These are phyloP conservation scores for Spilogale gracilis DNA, from an alignment of 2,113 vertebrate species.

Conservation along the genomic window DNA sequence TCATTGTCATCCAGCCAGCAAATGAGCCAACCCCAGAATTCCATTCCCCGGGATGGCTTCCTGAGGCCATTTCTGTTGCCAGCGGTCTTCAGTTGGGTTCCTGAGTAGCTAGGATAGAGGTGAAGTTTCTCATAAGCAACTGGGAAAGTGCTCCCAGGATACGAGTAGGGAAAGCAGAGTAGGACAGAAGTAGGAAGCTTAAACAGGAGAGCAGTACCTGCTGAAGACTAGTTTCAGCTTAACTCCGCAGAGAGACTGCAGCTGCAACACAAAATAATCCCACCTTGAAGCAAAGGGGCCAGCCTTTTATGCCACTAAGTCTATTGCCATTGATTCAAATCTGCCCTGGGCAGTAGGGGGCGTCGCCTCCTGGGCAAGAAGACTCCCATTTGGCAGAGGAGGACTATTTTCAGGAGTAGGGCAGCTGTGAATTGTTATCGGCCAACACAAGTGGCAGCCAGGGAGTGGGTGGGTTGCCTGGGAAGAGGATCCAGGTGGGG, in stretches of 20 bases:
- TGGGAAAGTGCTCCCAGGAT: background rate
- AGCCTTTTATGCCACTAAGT: background rate
- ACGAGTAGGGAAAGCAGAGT: background rate
- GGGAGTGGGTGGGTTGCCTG: fast-evolving
- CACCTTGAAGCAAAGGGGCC: background rate
- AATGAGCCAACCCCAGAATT: background rate
- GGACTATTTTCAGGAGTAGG: background rate
- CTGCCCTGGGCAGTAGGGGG: background rate
- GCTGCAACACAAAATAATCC: fast-evolving
- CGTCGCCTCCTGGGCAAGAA: background rate
- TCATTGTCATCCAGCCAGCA: background rate
- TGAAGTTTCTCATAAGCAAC: background rate
- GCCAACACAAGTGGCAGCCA: background rate
- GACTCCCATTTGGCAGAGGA: background rate
- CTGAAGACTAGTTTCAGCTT: background rate
- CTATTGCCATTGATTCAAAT: background rate
- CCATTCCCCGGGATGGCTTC: background rate
- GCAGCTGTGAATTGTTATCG: background rate
- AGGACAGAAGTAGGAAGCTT: background rate
- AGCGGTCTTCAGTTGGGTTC: background rate
- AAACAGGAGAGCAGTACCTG: background rate
- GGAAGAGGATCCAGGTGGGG: background rate
- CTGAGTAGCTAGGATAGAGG: background rate
- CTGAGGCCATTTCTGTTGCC: background rate
- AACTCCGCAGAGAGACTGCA: fast-evolving